Conservation (phyloP, 2,113 vertebrate genomes). For the Pteronura brasiliensis region DNA sequence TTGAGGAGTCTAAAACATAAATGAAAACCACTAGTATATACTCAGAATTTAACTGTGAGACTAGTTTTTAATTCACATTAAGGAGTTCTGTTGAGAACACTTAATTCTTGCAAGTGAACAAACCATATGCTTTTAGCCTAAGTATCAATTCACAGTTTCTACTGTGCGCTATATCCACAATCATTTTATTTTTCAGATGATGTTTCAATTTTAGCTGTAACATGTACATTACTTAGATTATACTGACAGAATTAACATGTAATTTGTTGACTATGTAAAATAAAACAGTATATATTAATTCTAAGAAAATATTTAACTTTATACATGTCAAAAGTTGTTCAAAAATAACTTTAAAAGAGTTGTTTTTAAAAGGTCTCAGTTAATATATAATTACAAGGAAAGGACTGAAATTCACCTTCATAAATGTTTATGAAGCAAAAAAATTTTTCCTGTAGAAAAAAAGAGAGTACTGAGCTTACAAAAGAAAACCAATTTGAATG, state of each 20-base stretch:
- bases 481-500: background rate
- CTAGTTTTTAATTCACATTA: background rate
- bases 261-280: background rate
- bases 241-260: background rate
- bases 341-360: slow-evolving; percentile 38
- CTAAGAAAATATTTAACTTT: slow-evolving; percentile 55
- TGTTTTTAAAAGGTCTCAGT: slow-evolving; percentile 44
- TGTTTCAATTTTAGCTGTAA: slow-evolving; percentile 5
- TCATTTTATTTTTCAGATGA: slow-evolving; percentile 17
- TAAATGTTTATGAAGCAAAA: background rate
- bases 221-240: slow-evolving; percentile 17
- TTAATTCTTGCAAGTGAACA: slow-evolving; percentile 9
- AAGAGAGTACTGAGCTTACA: background rate
- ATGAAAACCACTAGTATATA: background rate
- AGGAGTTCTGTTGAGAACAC: background rate
- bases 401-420: slow-evolving; percentile 7
- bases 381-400: slow-evolving; percentile 18
- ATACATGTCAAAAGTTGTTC: slow-evolving; percentile 18
- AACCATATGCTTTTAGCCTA: background rate
- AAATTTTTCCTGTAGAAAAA: background rate
- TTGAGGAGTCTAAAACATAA: background rate
- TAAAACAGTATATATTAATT: background rate
- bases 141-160: slow-evolving; percentile 21
- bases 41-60: background rate
- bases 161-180: slow-evolving; percentile 1